phyloP scores from a whole-genome alignment of 1,140 invertebrate genomes.

The Nixonia krombeini region DNA sequence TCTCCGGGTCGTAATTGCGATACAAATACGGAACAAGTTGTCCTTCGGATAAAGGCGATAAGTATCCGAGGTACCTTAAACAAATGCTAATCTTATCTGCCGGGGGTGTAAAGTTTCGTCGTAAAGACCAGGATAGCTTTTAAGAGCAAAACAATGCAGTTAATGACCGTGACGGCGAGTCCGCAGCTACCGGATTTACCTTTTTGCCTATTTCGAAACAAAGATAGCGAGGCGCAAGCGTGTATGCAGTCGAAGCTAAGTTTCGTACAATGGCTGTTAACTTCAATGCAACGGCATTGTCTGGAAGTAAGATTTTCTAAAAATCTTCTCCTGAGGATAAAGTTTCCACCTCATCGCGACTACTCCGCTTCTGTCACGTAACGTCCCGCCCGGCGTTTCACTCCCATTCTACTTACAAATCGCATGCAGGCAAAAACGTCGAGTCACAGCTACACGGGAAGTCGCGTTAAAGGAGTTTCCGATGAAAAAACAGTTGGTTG shows the following conservation, averaged over 20 bases:
- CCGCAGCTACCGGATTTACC: not conserved
- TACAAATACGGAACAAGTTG: no score
- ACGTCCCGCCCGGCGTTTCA: conserved; percentile 17
- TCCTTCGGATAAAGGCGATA: no score
- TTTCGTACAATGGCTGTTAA: no score
- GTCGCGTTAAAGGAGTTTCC: no score
- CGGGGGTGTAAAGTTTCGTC: conserved; percentile 31
- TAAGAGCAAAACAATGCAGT: conserved; percentile 42
- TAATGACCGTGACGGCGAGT: conserved; percentile 31
- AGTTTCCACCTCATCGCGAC: conserved; percentile 43
- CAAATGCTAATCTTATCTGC: conserved; percentile 41
- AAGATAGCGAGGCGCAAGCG: conserved; percentile 3
- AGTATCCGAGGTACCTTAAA: conserved; percentile 29
- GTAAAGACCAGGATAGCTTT: conserved; percentile 32
- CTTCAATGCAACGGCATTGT: conserved; percentile 32
- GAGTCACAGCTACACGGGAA: no score
- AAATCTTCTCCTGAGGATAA: conserved; percentile 40
- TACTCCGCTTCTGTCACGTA: conserved; percentile 36
- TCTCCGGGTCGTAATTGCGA: no score
- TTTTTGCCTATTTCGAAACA: not conserved
- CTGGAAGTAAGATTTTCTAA: conserved; percentile 37
- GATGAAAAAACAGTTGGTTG: no score
- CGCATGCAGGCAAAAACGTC: not conserved
- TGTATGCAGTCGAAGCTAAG: conserved; percentile 16
- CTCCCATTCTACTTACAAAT: not conserved